Evolutionary conservation across 2,113 vertebrate genomes (phyloP).

Genomic region (Cranoglanis bouderius): DNA sequence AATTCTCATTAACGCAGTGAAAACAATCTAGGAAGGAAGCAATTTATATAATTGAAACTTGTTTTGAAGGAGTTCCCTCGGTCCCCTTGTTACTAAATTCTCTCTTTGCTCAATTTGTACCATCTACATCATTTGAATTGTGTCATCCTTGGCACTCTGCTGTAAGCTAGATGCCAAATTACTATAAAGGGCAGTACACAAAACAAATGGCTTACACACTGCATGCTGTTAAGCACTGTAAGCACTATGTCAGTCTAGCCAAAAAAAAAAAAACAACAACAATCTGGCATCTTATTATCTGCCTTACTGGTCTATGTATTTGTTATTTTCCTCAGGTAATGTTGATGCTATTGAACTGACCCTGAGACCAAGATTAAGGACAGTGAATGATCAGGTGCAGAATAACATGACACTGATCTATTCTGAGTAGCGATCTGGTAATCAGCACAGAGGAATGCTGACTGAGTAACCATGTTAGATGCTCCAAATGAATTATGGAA

Average conservation of each 20-base stretch:
- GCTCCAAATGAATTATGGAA: not conserved
- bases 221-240: constrained; percentile 28
- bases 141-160: constrained; percentile 22
- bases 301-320: constrained; percentile 1
- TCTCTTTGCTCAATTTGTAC: constrained; percentile 12
- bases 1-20: constrained; percentile 17
- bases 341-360: constrained; percentile 11
- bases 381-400: not conserved
- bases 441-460: not conserved
- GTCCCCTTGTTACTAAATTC: constrained; percentile 20
- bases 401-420: not conserved
- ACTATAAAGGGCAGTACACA: constrained; percentile 32
- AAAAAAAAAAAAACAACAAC: not conserved
- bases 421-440: not conserved
- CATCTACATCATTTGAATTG: constrained; percentile 27
- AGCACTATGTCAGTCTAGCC: not conserved
- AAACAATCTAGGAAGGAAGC: constrained; percentile 26
- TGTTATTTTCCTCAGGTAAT: constrained; percentile 20
- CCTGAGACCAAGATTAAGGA: constrained; percentile 13
- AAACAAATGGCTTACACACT: constrained; percentile 33
- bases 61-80: constrained; percentile 1
- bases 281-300: constrained; percentile 30
- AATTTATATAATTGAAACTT: constrained; percentile 16
- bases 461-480: not conserved
- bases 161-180: constrained; percentile 37